Conservation (phyloP, 2,797 vertebrate genomes). For the Sphenopsis melanotis region DNA sequence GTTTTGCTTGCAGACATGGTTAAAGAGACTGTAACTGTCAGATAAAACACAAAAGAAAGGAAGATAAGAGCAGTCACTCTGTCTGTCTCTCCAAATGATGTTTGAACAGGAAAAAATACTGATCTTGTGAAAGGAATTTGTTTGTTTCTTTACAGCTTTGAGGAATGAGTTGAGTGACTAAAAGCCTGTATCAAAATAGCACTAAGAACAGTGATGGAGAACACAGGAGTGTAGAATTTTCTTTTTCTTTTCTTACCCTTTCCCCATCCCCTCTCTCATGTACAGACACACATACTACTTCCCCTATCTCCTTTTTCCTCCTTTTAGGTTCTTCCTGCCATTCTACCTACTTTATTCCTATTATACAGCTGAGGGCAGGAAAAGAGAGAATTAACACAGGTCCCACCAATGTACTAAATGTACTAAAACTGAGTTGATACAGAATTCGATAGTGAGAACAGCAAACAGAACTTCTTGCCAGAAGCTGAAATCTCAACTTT, state of each 20-base stretch:
- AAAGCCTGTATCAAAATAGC: not conserved
- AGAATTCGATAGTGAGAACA: not conserved
- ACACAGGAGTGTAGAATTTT: not conserved
- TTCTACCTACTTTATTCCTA: not conserved
- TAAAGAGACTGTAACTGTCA: slow-evolving; percentile 6
- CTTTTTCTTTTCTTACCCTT: not conserved
- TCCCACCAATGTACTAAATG: not conserved
- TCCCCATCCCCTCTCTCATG: not conserved
- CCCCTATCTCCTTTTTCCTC: not conserved
- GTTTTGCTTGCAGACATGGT: not conserved
- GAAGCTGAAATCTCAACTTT: not conserved
- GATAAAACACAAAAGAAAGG: not conserved
- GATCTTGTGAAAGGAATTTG: not conserved
- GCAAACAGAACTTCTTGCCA: not conserved
- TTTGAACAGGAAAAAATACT: not conserved
- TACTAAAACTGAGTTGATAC: not conserved
- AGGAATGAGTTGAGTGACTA: not conserved
- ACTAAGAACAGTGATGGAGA: not conserved
- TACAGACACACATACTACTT: not conserved
- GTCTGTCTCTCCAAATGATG: not conserved
- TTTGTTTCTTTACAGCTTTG: not conserved
- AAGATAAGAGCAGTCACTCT: not conserved
- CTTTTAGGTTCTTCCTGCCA: not conserved
- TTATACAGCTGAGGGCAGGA: not conserved
- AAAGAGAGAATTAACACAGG: not conserved